Base-by-base conservation (phyloP, 2,888 invertebrate species). In the Caenorhabditis japonica region DNA sequence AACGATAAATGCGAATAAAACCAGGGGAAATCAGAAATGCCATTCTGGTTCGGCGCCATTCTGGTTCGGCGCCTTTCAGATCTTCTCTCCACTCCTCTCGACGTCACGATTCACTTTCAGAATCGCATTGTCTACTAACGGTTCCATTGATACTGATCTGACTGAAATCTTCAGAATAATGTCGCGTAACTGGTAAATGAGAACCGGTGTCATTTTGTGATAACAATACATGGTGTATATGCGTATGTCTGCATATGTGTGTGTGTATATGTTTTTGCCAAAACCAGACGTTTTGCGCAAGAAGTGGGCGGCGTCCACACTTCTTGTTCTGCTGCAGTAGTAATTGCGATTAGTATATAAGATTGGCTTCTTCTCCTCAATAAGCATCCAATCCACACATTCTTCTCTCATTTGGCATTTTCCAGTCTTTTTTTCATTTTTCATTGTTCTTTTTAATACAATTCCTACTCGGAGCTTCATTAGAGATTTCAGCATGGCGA, bases 311-410 rank as follows among this genome's bases (percentile, higher is more conserved):
- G 55, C 66, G 56, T 64, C 44, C 47, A 12, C 33, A 61, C 52
- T 41, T 41, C 56, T 66, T 66, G 66, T 66, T 56, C 39, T 27
- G 41, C 33, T 43, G 39, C 43, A 44, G 44, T 62, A 64, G 64
- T 66, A 56, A 66, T 51, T 49, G 64, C 51, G 70, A 75, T 66
- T 59, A 70, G 75, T 75, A 75, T 75, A 61, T 64, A 75, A 75
- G 75, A 60, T 51, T 44, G 60, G 41, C 47, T 47, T 43, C 34
- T 61, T 51, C 58, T 41, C 38, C 10, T 47, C 43, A 49, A 59
- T 60, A 66, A 60, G 56, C 56, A 52, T 46, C 55, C 47, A 60
- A 52, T 21, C 53, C 36, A n/a, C 38, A 17, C 33, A 34, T 47
- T 56, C n/a, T 33, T 30, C 15, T 34, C 49, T 4, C 46, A 51